phyloP scores from a whole-genome alignment of 2,888 invertebrate species.

The Hypsopygia costalis region DNA sequence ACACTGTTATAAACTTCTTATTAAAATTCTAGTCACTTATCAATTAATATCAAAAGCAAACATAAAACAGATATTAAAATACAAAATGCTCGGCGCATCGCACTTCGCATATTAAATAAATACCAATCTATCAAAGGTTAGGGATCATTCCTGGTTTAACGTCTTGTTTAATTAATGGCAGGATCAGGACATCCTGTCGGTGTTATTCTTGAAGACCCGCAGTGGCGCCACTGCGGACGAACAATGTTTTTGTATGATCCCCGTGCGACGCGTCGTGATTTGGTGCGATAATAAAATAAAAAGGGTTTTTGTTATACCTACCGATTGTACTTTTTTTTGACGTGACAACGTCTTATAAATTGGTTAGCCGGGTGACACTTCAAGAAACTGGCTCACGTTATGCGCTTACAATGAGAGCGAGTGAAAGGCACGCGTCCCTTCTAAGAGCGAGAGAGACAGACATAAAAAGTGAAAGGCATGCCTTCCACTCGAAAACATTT shows the following conservation, averaged over 20 bases:
- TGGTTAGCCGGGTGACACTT: too few species aligned
- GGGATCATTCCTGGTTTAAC: conserved; percentile 41
- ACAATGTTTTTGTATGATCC: conserved; percentile 40
- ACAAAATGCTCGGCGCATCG: conserved; percentile 3
- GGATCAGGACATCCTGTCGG: conserved; percentile 51
- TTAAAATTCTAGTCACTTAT: conserved; percentile 1
- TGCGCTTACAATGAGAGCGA: too few species aligned
- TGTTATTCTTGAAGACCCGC: conserved; percentile 48
- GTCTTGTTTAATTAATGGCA: conserved; percentile 46
- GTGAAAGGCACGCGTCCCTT: too few species aligned
- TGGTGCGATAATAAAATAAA: conserved; percentile 22
- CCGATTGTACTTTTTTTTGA: too few species aligned
- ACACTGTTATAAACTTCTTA: too few species aligned
- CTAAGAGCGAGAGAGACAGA: too few species aligned
- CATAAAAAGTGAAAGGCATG: too few species aligned
- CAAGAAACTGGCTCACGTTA: too few species aligned
- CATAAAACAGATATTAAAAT: conserved; percentile 3
- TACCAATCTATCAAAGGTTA: conserved; percentile 16
- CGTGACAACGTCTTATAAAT: too few species aligned
- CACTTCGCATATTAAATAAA: conserved; percentile 13
- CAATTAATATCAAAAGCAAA: conserved; percentile 5
- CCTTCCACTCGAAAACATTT: too few species aligned
- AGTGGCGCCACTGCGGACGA: conserved; percentile 40
- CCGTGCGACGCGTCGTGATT: conserved; percentile 11
- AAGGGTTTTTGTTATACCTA: too few species aligned